Conservation (phyloP, 1,140 invertebrate species). For the Cepaea nemoralis region DNA sequence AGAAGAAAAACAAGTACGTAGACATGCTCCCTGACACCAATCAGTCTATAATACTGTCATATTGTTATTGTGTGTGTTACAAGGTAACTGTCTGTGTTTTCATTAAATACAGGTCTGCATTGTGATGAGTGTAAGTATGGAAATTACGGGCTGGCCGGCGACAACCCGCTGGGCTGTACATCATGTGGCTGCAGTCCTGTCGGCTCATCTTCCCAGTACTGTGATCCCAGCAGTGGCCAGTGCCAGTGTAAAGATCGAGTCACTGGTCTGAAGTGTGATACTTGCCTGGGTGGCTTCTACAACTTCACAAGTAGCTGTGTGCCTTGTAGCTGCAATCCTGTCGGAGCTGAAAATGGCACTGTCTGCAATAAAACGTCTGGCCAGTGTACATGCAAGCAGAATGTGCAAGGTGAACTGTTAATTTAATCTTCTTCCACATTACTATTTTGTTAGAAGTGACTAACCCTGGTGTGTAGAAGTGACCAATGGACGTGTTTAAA, state of each 20-base stretch:
- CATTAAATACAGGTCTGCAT: slow-evolving; percentile 49
- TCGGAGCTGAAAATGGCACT: slow-evolving; percentile 77
- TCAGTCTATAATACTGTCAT: too few relatives aligned
- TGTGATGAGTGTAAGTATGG: slow-evolving; percentile 91
- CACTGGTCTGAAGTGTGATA: slow-evolving; percentile 83
- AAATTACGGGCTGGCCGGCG: slow-evolving; percentile 76
- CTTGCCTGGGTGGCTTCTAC: slow-evolving; percentile 77
- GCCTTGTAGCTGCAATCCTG: slow-evolving; percentile 84
- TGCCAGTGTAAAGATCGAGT: slow-evolving; percentile 68
- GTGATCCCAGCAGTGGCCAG: slow-evolving; percentile 65
- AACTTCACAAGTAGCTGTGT: slow-evolving; percentile 80
- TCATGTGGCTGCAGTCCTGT: slow-evolving; percentile 68
- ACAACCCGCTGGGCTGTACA: slow-evolving; percentile 71
- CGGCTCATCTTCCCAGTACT: slow-evolving; percentile 64
- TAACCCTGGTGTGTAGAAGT: too few relatives aligned
- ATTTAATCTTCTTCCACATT: too few relatives aligned
- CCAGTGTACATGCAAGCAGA: slow-evolving; percentile 84
- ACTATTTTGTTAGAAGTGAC: too few relatives aligned
- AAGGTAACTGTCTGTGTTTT: too few relatives aligned
- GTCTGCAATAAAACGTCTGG: slow-evolving; percentile 77
- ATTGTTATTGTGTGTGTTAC: too few relatives aligned
- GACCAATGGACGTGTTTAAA: too few relatives aligned
- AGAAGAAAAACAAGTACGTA: too few relatives aligned
- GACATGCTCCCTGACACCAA: too few relatives aligned
- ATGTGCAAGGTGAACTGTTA: slow-evolving; percentile 50